Base-by-base conservation (phyloP, 92 coral and sea anemone genomes). In the Hydrozoanthus gracilis region DNA sequence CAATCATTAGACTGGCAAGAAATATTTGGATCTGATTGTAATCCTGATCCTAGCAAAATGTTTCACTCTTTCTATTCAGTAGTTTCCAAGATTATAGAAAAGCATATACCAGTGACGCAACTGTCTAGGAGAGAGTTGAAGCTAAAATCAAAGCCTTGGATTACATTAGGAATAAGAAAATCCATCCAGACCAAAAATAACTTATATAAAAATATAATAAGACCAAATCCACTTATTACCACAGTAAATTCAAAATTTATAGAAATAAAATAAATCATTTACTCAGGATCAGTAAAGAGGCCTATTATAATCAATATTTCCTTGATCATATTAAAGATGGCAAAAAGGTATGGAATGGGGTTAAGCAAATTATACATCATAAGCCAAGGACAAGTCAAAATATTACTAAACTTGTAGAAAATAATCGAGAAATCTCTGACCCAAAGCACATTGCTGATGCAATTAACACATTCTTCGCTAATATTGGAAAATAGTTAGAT, bases 141-240 rank as follows among this genome's bases (percentile, higher is more conserved):
- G 75, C 73, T 88, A 50, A 88, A 72, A 88, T 82, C 88, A 27
- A 88, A 88, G 72, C 88, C 90, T 56, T 88, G 88, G 88, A 88
- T 82, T 82, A 79, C 88, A 35, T 72, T 20, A 12, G 89, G 87
- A 71, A 45, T 84, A 71, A 52, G 71, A 58, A 76, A 77, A 78
- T 87, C 89, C 18, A 78, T 87, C 78, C 78, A 82, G 74, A 76
- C 75, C 51, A 73, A 88, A 77, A 88, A 74, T 88, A 83, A 52
- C 46, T 6, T 70, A 56, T 72, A 88, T 73, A 72, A 82, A 88
- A 88, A 73, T 88, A 15, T 72, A 66, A 73, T 15, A 84, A 84
- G 87, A 84, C 87, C 10, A 88, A 88, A 83, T 88, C 91, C 48
- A 70, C 65, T 83, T n/a, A n/a, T n/a, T n/a, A n/a, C n/a, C n/a